Base-by-base conservation (phyloP, 2,113 vertebrate genomes). In the Spilogale gracilis region DNA sequence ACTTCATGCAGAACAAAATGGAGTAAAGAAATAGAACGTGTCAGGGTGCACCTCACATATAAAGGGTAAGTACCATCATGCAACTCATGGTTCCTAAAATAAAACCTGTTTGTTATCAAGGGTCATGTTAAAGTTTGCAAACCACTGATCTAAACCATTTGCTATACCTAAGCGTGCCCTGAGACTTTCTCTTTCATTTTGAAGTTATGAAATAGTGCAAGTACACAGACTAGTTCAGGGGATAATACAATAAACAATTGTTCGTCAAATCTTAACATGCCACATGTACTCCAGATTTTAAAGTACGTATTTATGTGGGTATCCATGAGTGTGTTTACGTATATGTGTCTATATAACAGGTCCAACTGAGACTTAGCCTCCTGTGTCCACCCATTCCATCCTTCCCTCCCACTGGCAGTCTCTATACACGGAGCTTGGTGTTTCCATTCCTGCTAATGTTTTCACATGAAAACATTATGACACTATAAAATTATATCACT, bases 41-140 rank as follows among this genome's bases (percentile, higher is more conserved):
- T 74, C 50, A 60, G 48, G 30, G 27, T 45, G 45, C 1, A 50
- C 13, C 25, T 21, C 18, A 43, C n/a, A 43, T 43, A 12, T 56
- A 63, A 88, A 63, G 38, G 25, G 32, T 69, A 89, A 92, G 52
- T 63, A 61, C 5, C n/a, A 13, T 48, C 43, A 58, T 14, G 58
- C 58, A 83, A 74, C 45, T 90, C 12, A 23, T 63, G 30, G 23
- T 43, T 91, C 32, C 61, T 73, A 60, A 91, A 54, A 71, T 84
- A 67, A 83, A 87, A 95, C 16, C 9, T 54, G 50, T 86, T 86
- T 94, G 32, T 83, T 65, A 88, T 21, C 27, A 93, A 85, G n/a
- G 7, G 56, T 79, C 48, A 50, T 32, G 38, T 78, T 92, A 25
- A 94, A 32, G 8, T 67, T 81, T 61, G 54, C 91, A 74, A 94